phyloP scores from a whole-genome alignment of 2,113 vertebrate genomes.

The Pseudolaguvia tuberculata region DNA sequence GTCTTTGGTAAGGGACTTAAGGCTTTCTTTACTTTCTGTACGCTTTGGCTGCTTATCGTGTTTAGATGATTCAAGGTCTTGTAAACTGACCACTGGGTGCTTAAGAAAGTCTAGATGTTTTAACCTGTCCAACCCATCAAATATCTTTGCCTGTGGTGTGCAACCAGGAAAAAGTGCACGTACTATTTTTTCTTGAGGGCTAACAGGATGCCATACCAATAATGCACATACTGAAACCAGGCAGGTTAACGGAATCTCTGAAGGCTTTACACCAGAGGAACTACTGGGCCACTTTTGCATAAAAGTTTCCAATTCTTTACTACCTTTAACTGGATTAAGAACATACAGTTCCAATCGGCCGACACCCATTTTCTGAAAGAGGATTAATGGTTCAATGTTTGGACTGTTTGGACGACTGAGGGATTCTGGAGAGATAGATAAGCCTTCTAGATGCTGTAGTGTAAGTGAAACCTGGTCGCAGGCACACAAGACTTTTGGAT shows the following conservation, averaged over 20 bases:
- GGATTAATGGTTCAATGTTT: conserved; percentile 70
- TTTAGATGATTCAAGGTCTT: conserved; percentile 68
- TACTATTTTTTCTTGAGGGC: conserved; percentile 79
- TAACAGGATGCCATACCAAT: conserved; percentile 87
- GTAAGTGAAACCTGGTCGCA: conserved; percentile 73
- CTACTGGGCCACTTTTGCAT: conserved; percentile 69
- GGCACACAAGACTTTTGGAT: conserved; percentile 64
- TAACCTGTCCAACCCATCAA: conserved; percentile 85
- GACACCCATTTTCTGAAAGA: conserved; percentile 96
- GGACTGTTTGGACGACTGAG: conserved; percentile 63
- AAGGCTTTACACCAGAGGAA: conserved; percentile 44
- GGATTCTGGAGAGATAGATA: conserved; percentile 71
- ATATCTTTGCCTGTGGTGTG: conserved; percentile 78
- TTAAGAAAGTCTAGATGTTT: conserved; percentile 84
- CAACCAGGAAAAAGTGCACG: conserved; percentile 86
- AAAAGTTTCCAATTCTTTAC: conserved; percentile 70
- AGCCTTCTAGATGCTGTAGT: conserved; percentile 68
- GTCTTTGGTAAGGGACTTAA: conserved; percentile 68
- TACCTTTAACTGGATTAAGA: conserved; percentile 77
- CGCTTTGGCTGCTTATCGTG: conserved; percentile 69
- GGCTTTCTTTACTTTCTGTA: conserved; percentile 80
- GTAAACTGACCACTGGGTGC: conserved; percentile 72
- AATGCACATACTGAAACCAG: conserved; percentile 80
- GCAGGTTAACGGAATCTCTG: conserved; percentile 66
- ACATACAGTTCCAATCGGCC: conserved; percentile 87